Conservation (phyloP, 2,113 vertebrate genomes). For the Hyperoodon ampullatus region DNA sequence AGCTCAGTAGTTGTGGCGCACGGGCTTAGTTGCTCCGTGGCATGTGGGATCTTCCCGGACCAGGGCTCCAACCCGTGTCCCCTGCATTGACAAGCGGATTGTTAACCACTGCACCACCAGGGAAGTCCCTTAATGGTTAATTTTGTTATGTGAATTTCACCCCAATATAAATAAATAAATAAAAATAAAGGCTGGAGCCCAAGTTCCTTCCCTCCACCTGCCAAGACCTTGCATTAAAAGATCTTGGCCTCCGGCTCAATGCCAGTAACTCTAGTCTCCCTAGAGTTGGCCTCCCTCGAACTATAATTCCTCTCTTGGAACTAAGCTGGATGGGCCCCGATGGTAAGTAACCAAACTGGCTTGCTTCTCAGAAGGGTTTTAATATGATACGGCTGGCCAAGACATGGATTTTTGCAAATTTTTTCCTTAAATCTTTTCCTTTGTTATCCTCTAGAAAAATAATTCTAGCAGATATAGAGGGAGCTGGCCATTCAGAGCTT, state of each 20-base stretch:
- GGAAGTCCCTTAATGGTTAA: background rate
- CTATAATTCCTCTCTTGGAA: background rate
- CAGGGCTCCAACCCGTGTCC: too few species aligned
- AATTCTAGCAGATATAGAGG: background rate
- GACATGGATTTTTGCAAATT: background rate
- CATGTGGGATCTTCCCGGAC: too few species aligned
- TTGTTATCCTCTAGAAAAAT: background rate
- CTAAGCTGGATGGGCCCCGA: fast-evolving
- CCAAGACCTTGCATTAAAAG: background rate
- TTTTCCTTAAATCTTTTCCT: background rate
- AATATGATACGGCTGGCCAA: background rate
- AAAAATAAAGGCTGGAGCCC: background rate
- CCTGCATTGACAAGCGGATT: too few species aligned
- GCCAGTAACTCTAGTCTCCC: background rate
- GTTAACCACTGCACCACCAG: too few species aligned
- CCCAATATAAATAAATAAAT: background rate
- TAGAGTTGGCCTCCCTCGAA: too few species aligned
- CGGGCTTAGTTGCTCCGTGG: too few species aligned
- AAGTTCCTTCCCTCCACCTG: background rate
- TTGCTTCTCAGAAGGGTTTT: background rate
- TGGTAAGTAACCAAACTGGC: background rate
- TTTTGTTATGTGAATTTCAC: background rate
- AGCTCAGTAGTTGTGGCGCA: too few species aligned
- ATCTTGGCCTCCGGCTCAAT: background rate
- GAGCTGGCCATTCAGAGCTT: background rate